phyloP scores from a whole-genome alignment of 2,113 vertebrate species.

The Nannospalax galili region DNA sequence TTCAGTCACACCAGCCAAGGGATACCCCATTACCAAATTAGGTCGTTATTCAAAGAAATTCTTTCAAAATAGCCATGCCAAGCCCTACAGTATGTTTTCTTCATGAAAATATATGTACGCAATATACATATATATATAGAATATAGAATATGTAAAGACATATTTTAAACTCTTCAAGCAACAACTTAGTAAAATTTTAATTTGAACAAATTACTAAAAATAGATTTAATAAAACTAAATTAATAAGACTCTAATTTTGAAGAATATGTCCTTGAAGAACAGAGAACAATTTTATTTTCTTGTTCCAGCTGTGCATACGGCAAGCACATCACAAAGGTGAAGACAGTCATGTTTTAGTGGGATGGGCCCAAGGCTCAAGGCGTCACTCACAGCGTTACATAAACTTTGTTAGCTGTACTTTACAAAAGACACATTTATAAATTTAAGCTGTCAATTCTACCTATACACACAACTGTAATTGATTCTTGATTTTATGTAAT shows the following conservation, averaged over 20 bases:
- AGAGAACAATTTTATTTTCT: constrained; percentile 1
- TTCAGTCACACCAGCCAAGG: not conserved
- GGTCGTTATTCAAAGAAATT: not conserved
- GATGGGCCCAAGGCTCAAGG: not conserved
- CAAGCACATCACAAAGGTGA: not conserved
- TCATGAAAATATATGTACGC: not conserved
- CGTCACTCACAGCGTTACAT: not conserved
- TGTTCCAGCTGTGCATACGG: not conserved
- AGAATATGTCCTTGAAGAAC: not conserved
- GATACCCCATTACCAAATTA: not conserved
- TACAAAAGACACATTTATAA: constrained; percentile 38
- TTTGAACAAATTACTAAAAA: not conserved
- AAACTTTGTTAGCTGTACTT: not conserved
- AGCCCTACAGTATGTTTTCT: not conserved
- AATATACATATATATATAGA: not conserved
- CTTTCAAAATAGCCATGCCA: not conserved
- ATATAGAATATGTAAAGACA: not conserved
- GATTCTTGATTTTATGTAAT: constrained; percentile 10
- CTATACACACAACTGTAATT: not conserved
- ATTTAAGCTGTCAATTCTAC: constrained; percentile 14
- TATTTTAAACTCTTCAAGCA: constrained; percentile 58
- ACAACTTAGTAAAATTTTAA: not conserved
- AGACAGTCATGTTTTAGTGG: constrained; percentile 12
- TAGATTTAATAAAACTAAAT: not conserved
- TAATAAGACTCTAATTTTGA: constrained; percentile 39